Evolutionary conservation across 2,113 vertebrate species (phyloP), one percentile per base, ranked within the genome.

Genomic region (Struthio camelus): DNA sequence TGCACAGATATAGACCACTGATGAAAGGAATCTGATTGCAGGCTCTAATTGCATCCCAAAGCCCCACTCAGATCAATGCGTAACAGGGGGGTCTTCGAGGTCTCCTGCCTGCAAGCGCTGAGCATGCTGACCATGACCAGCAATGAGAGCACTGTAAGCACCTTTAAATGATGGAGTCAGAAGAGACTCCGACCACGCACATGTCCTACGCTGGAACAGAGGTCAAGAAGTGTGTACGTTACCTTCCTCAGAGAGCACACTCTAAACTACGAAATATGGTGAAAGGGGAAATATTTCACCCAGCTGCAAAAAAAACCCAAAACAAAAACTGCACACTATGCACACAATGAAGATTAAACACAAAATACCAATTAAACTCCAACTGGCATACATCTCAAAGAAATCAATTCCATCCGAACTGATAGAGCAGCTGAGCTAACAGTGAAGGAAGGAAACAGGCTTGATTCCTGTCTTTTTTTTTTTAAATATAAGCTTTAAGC

Each of bases 381-480:
- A 71, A 69, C 40, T 58, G 77, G 83, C 86, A 70, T 17, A 54
- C 28, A 36, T 80, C 79, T 91, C 76, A 44, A 80, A 94, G 62
- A 95, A 93, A 94, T 87, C 80, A 85, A 73, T 59, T 94, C 89
- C 81, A 90, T 65, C 75, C 78, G 75, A 96, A 93, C 64, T 23
- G 25, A 96, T 0, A 83, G 51, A 71, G 38, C 85, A 95, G 91
- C 87, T 95, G 91, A 95, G 69, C 81, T 73, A 91, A 94, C 19
- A 91, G 71, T 4, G 22, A 82, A 87, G 32, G 40, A 93, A 89
- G 71, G 59, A 90, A 94, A 87, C 2, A 18, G 36, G 36, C 27
- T 87, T 72, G 7, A 76, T 7, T 75, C 56, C 4, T 34, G 56
- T 18, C 30, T 38, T 30, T 32, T 16, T 71, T 77, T 64, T 17